A percentile compares a stretch with the other conserved stretches of the same genome.
These are phyloP conservation scores for Chunga burmeisteri DNA, from an alignment of 2,113 vertebrate species.

Conservation along the genomic window DNA sequence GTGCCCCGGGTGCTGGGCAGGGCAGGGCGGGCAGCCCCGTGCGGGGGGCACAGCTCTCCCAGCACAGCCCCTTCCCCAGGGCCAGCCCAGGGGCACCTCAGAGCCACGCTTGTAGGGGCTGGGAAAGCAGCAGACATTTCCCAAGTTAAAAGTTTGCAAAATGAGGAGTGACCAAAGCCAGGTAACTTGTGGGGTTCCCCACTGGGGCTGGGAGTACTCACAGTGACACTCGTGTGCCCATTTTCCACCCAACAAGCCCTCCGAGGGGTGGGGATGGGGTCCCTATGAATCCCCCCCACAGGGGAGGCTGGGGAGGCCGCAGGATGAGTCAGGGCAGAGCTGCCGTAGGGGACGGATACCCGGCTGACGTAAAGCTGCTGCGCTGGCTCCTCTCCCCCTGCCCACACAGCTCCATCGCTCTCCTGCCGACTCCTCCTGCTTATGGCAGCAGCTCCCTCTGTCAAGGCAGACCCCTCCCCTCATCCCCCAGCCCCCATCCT, in stretches of 20 bases:
- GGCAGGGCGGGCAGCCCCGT: not conserved
- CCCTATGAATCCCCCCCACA: fast-evolving
- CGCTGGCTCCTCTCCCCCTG: conserved; percentile 7
- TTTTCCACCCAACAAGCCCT: not conserved
- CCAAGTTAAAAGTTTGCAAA: not conserved
- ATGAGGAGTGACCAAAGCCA: not conserved
- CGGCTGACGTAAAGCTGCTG: not conserved
- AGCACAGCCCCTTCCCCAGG: not conserved
- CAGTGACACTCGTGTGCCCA: fast-evolving
- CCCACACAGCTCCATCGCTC: conserved; percentile 4
- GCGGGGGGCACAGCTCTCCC: not conserved
- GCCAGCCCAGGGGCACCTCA: not conserved
- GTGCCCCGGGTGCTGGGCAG: fast-evolving
- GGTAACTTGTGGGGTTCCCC: fast-evolving
- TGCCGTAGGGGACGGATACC: not conserved
- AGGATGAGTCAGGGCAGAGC: not conserved
- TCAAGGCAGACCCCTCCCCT: not conserved
- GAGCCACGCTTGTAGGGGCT: not conserved
- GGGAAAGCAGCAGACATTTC: not conserved
- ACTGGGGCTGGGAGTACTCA: fast-evolving
- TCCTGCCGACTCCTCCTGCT: not conserved
- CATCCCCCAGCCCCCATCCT: not conserved
- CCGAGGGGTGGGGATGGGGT: fast-evolving
- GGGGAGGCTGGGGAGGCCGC: not conserved
- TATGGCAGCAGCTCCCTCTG: not conserved